Evolutionary conservation across 2,113 vertebrate species (phyloP), one percentile per base, ranked within the genome.

Genomic region (Ammodytes marinus): DNA sequence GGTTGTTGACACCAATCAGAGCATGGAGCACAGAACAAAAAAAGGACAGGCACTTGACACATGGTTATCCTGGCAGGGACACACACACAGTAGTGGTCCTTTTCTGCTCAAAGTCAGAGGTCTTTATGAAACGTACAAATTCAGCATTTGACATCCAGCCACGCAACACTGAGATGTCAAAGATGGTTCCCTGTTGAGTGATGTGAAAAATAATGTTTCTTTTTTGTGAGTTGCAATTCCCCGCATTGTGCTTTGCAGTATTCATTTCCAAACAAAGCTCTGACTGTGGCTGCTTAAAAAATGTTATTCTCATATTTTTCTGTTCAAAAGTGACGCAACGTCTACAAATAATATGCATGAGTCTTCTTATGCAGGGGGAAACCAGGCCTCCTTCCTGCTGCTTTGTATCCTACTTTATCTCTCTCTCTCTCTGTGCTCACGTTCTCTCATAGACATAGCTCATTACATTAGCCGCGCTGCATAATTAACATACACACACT

Each of bases 321-420:
- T 79, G 66, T 66, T 88, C 42, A 46, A 54, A 55, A 42, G 71
- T 84, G 83, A 90, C 59, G 87, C 86, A 91, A 90, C 84, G 82
- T 59, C 52, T 49, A 79, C 84, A 86, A 87, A 90, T 79, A 86
- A 66, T 49, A 69, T 60, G 60, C 77, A 65, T n/a, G 37, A 59
- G 72, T 72, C 66, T 77, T 45, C 76, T 80, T 82, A 70, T 74
- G 60, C 80, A 8, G 74, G 87, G 71, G 87, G 71, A 75, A 77
- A 75, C 66, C 69, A 66, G 73, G 79, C 77, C 65, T 86, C 69
- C 69, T 74, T 77, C 83, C 86, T 77, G 77, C 77, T 70, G 77
- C 80, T 59, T 88, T 79, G 77, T 87, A 73, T 70, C 69, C 76
- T 60, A 55, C 58, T 57, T 68, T 61, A 69, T 85, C 80, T 69